Evolutionary conservation across 2,797 vertebrate genomes (phyloP).

Genomic region (Huso huso): DNA sequence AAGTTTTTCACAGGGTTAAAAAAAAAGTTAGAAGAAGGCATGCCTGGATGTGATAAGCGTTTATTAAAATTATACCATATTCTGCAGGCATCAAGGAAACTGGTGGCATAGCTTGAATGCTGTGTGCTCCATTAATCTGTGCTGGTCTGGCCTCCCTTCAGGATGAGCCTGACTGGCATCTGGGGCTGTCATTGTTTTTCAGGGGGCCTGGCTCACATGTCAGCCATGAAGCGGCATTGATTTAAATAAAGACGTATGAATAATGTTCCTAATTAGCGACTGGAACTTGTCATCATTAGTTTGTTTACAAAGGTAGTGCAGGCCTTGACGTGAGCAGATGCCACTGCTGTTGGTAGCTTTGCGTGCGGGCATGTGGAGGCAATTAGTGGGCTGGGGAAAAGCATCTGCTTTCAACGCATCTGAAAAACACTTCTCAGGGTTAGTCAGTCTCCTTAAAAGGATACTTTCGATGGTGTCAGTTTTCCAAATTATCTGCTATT

Average conservation of each 20-base stretch:
- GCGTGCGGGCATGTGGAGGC: conserved; percentile 16
- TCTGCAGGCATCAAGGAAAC: no score
- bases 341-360: conserved; percentile 15
- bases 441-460: conserved; percentile 9
- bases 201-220: conserved; percentile 12
- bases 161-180: neutral
- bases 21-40: no score
- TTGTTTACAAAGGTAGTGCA: conserved; percentile 21
- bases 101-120: no score
- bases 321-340: conserved; percentile 21
- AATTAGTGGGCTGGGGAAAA: conserved; percentile 22
- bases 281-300: conserved; percentile 24
- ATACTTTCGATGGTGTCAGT: neutral
- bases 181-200: neutral
- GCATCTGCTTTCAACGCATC: conserved; percentile 18
- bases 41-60: no score
- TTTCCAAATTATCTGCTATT: no score
- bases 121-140: neutral
- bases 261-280: conserved; percentile 21
- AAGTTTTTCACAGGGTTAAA: no score
- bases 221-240: conserved; percentile 8
- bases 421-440: conserved; percentile 12
- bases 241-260: conserved; percentile 20
- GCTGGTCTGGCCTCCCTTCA: neutral
- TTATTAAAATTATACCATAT: no score